Base-by-base conservation (phyloP, 2,113 vertebrate genomes). In the Isurus oxyrinchus region DNA sequence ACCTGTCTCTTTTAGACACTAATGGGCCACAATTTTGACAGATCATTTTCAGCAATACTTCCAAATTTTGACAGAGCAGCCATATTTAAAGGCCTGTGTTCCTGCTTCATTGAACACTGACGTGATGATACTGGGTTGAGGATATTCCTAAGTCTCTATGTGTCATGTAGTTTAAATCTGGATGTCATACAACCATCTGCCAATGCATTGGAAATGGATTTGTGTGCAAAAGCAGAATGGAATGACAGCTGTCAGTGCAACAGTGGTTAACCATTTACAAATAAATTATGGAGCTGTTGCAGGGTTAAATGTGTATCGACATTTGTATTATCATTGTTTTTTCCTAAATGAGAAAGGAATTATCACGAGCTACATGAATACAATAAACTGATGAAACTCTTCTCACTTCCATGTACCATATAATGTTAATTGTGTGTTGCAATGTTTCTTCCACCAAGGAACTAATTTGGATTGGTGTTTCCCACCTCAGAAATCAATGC, bases 111-210 rank as follows among this genome's bases (percentile, higher is more conserved):
- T 97, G 97, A 97, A 96, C 96, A 97, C 96, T 96, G 97, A 96
- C 23, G 96, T 96, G 93, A 94, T 97, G 97, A 96, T 97, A 96
- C 98, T 97, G 97, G 97, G 59, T 96, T 97, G 97, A 97, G 97
- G 97, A 97, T 96, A 97, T 98, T 98, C 88, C 79, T 40, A 98
- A 98, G 96, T 97, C 97, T 98, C 96, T 96, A 96, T 96, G 84
- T 97, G 97, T 97, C 97, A 97, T 97, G 98, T 97, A 97, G 97
- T 97, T 94, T 97, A 97, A 96, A 97, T 96, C 97, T 97, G 97
- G 98, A 97, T 98, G 98, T 98, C 98, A 98, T 96, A 97, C 97
- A 97, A 97, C 97, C 97, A 98, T 98, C 98, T 97, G 98, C 98
- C 98, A 98, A 96, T 91, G 8, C 67, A 35, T 19, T 53, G 66